Evolutionary conservation across 2,113 vertebrate species (phyloP).

Genomic region (Hemiscyllium ocellatum): DNA sequence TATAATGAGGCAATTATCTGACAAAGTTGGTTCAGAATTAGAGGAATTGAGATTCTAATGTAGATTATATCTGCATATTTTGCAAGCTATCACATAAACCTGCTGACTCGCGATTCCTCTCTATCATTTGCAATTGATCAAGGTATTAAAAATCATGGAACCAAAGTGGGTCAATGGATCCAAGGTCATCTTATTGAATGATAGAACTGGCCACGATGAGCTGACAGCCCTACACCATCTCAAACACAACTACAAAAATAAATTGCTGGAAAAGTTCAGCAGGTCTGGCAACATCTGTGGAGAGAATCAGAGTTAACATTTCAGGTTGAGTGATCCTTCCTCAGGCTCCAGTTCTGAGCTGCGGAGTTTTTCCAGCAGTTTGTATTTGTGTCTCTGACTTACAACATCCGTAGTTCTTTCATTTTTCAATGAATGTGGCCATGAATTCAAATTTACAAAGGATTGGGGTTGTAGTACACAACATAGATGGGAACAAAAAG

Average conservation of each 20-base stretch:
- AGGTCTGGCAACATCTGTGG: too few relatives aligned
- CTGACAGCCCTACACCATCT: background rate
- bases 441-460: background rate
- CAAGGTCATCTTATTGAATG: background rate
- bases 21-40: background rate
- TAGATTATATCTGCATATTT: conserved; percentile 2
- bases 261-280: too few relatives aligned
- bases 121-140: background rate
- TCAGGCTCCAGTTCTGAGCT: too few relatives aligned
- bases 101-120: background rate
- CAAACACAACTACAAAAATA: background rate
- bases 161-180: background rate
- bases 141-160: background rate
- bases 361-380: too few relatives aligned
- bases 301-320: too few relatives aligned
- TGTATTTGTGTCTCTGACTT: too few relatives aligned
- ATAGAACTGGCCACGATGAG: background rate
- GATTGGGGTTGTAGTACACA: too few relatives aligned
- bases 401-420: too few relatives aligned
- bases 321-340: too few relatives aligned
- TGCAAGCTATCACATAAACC: background rate
- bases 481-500: background rate
- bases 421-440: too few relatives aligned
- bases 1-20: conserved; percentile 7
- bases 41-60: conserved; percentile 2